Base-by-base conservation (phyloP, 2,888 invertebrate species). In the Drosophila meridiana region DNA sequence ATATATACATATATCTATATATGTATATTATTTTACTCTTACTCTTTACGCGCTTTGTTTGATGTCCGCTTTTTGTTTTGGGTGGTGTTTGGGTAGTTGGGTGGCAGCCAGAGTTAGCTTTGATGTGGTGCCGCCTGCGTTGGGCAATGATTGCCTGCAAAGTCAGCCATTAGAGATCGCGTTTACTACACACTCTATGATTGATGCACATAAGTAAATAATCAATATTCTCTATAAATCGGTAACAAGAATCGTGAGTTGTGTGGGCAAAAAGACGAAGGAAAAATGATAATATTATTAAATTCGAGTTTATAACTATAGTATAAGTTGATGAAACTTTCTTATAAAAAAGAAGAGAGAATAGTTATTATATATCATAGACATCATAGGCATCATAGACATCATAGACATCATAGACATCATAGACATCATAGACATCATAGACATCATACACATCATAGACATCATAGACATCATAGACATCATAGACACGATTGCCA, bases 61-160 rank as follows among this genome's bases (percentile, higher is more conserved):
- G 81, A 80, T 83, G 83, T 86, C 63, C 69, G 63, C 47, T 69
- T 67, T 72, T 28, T 66, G 48, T 30, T 40, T 50, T 61, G 32
- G 55, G 62, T 68, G 71, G 69, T 63, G 80, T 43, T 43, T 50
- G 59, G 52, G 45, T 26, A 57, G 57, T 13, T 63, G 43, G 53
- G 38, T 30, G 55, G 8, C 36, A 26, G 70, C 26, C 40, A 47
- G 38, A 53, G 30, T 14, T 28, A 32, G 42, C 90, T 84, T 84
- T 84, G 87, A 88, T 68, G 80, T 87, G 26, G 14, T 69, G 69
- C 88, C 90, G 90, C 57, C 70, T 38, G 13, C 8, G 42, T 67
- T 77, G 66, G 57, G 78, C 53, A 81, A 81, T 61, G 47, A 11
- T 28, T 42, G 60, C 34, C 13, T n/a, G n/a, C 50, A 50, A 32